phyloP scores from a whole-genome alignment of 2,113 vertebrate genomes.

The Cepphus grylle region DNA sequence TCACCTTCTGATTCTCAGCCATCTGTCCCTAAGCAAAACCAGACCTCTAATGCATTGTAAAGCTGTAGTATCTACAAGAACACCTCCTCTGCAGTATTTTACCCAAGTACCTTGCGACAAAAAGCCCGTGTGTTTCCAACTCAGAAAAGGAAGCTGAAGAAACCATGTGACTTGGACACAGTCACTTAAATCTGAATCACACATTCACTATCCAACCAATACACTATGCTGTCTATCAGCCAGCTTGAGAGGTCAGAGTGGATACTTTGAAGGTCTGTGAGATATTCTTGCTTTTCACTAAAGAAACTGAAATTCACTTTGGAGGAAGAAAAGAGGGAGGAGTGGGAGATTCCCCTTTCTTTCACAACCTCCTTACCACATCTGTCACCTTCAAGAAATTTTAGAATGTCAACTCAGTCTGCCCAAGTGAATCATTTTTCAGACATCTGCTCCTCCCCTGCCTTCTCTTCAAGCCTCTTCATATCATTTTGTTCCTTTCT shows the following conservation, averaged over 20 bases:
- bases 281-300: not conserved
- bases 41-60: not conserved
- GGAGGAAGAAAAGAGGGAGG: not conserved
- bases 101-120: not conserved
- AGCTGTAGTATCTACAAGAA: not conserved
- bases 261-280: not conserved
- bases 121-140: not conserved
- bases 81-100: not conserved
- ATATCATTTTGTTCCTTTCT: not conserved
- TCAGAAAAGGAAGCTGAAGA: conserved; percentile 12
- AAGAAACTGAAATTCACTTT: not conserved
- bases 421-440: not conserved
- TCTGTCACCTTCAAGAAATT: not conserved
- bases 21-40: not conserved
- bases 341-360: not conserved
- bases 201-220: not conserved
- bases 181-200: not conserved
- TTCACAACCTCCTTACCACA: conserved; percentile 6
- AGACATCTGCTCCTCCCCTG: not conserved
- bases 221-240: not conserved
- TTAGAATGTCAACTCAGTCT: not conserved
- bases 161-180: not conserved
- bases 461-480: not conserved
- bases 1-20: not conserved
- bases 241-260: not conserved